Percentiles rank a stretch among this genome's conserved stretches.
These are phyloP conservation scores for Paedocypris micromegethes DNA, from an alignment of 2,797 vertebrate species.

Conservation along the genomic window DNA sequence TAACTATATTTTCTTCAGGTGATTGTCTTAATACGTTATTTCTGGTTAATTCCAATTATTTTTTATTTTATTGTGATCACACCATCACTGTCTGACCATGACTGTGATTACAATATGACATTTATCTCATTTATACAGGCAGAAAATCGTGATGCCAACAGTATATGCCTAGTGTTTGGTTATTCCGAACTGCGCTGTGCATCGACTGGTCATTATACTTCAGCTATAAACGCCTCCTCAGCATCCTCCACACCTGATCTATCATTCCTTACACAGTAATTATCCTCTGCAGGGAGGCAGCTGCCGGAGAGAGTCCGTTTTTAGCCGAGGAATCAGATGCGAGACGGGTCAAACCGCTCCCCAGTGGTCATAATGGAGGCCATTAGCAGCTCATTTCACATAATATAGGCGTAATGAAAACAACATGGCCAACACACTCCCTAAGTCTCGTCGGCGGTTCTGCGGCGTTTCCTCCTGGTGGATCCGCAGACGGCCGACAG, in stretches of 20 bases:
- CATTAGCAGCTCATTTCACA: conserved; percentile 65
- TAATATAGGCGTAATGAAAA: conserved; percentile 62
- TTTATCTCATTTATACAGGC: too few relatives aligned
- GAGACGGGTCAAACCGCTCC: conserved; percentile 39
- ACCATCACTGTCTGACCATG: too few relatives aligned
- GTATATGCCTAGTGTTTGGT: conserved; percentile 1
- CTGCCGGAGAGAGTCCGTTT: conserved; percentile 27
- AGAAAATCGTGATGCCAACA: too few relatives aligned
- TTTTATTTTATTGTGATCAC: too few relatives aligned
- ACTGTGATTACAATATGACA: too few relatives aligned
- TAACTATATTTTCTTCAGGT: too few relatives aligned
- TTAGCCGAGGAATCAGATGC: conserved; percentile 40
- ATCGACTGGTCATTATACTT: conserved; percentile 23
- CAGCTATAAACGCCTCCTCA: conserved; percentile 10
- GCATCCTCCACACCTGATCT: conserved; percentile 33
- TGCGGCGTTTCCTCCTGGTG: conserved; percentile 10
- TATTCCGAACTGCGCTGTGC: conserved; percentile 5
- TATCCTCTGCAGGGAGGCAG: conserved; percentile 25
- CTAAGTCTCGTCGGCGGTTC: conserved; percentile 14
- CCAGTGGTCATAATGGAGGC: conserved; percentile 56
- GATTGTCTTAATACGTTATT: too few relatives aligned
- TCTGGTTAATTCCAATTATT: too few relatives aligned
- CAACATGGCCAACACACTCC: conserved; percentile 49
- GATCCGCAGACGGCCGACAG: conserved; percentile 29
- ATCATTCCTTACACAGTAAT: conserved; percentile 29